Evolutionary conservation across 1,140 invertebrate genomes (phyloP), one percentile per base, ranked within the genome.

Genomic region (Drosophila virilis): DNA sequence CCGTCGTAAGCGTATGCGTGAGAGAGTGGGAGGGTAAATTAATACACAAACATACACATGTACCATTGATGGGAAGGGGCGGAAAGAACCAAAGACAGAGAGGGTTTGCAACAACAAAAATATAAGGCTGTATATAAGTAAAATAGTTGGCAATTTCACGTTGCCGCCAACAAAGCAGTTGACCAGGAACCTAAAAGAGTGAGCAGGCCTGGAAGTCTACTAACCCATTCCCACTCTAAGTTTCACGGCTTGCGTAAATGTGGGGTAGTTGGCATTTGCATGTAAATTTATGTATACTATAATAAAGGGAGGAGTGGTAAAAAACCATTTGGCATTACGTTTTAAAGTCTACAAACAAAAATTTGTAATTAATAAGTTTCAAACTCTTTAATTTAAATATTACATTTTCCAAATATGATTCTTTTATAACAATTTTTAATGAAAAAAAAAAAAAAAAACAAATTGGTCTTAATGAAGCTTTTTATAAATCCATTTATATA

Each of bases 71-170:
- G 77, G 69, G 73, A 50, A 65, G 51, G 75, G 70, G 60, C 76
- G 58, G 64, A 46, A 64, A 52, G 55, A 67, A 52, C 51, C 28
- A 57, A 61, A 78, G 69, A 70, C 65, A 59, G 40, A 80, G 71
- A 70, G 54, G 70, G 69, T 69, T 60, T 52, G 64, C 65, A 68
- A 65, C 70, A 84, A 70, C 80, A 84, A 89, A 88, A 80, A 89
- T 89, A 60, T 66, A 76, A 51, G 65, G 43, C 62, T 65, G 67
- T 89, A 78, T 74, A 51, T 70, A 58, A 64, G 68, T 75, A 65
- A 59, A 71, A 86, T 89, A 89, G 79, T 86, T 89, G 84, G 77
- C 77, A 77, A 89, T 89, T 89, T 84, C 84, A 88, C 83, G 84
- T 83, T 74, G 76, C 83, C 84, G 69, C 61, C 83, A 73, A 82